A percentile compares a stretch with the other conserved stretches of the same genome.
Conservation (phyloP, 2,113 vertebrate species). For the Passer domesticus region DNA sequence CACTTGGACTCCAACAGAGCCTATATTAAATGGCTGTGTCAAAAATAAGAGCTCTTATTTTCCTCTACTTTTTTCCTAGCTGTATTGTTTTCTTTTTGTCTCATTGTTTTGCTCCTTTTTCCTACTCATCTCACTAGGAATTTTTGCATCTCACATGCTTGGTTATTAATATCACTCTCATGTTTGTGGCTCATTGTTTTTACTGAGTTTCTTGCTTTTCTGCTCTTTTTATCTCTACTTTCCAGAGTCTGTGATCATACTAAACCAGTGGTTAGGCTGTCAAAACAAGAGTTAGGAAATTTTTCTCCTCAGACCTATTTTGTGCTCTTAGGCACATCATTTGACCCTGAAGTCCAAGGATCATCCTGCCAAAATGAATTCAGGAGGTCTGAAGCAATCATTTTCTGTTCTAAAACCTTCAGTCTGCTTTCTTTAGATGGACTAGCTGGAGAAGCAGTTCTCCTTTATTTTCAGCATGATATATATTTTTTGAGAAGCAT, state of each 20-base stretch:
- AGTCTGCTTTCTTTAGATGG: neutral
- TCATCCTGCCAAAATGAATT: neutral
- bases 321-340: neutral
- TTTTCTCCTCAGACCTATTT: neutral
- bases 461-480: neutral
- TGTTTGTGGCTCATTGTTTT: neutral
- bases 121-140: neutral
- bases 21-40: neutral
- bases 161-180: neutral
- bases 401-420: neutral
- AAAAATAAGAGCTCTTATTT: conserved; percentile 21
- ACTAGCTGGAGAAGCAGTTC: neutral
- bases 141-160: neutral
- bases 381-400: neutral
- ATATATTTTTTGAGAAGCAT: neutral
- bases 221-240: neutral
- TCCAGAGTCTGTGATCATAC: neutral
- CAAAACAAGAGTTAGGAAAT: neutral
- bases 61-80: neutral
- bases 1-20: neutral
- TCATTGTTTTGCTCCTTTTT: neutral
- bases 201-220: neutral
- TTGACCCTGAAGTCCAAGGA: neutral
- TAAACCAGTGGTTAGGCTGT: neutral
- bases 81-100: neutral